Base-by-base conservation (phyloP, 2,797 vertebrate genomes). In the Hozukius guyotensis region DNA sequence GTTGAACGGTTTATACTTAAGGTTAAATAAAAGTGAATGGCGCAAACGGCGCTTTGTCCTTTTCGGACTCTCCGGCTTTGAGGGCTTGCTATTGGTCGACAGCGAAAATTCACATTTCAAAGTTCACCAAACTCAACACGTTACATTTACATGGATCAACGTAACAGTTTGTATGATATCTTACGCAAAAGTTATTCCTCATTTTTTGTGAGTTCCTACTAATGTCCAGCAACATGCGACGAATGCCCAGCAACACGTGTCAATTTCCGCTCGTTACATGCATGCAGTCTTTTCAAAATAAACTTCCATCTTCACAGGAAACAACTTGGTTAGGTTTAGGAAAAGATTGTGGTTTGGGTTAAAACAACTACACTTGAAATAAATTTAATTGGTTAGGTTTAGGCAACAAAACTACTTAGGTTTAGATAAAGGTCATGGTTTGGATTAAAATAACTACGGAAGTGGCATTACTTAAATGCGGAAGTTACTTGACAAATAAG, bases 211-310 rank as follows among this genome's bases (percentile, higher is more conserved):
- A n/a, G 20, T 22, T 11, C 49, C 49, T 53, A 53, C 46, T 49
- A 2, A 49, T n/a, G 4, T 22, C n/a, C 49, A 53, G 49, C 49
- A 22, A 9, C 49, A n/a, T 46, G 3, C 14, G 6, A 18, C 6
- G 6, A 49, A 49, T n/a, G 20, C 9, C 20, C 49, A 52, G 49
- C 49, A n/a, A 9, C 49, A n/a, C 2, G 20, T 10, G 49, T 22
- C 0, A 53, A 0, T 53, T 53, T 53, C 49, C 20, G 0, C 9
- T 53, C 18, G 0, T 20, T 53, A 22, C n/a, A 53, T 53, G 49
- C 49, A 53, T 10, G n/a, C 49, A 10, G n/a, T 53, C 49, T 53
- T 53, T 53, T 53, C 4, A 53, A 22, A 22, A n/a, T 49, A 49
- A 53, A 53, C 20, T 53, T 5, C 49, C 18, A 53, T 53, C 49